Conservation (phyloP, 2,797 vertebrate genomes). For the Melanotaenia parkinsoni region DNA sequence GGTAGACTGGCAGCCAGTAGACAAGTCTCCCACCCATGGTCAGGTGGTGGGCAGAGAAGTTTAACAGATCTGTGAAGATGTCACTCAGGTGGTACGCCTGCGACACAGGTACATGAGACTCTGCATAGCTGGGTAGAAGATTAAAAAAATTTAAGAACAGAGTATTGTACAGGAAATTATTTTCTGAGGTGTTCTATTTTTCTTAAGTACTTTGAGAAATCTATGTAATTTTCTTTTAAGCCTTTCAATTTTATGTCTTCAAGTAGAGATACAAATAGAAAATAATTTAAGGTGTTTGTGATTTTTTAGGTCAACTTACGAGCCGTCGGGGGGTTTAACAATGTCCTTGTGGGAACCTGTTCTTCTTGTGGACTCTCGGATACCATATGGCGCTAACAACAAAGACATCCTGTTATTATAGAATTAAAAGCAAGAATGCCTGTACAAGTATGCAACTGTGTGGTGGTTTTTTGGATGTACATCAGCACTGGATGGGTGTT, state of each 20-base stretch:
- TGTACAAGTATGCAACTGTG: neutral
- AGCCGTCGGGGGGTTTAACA: slow-evolving; percentile 84
- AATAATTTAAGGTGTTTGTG: neutral
- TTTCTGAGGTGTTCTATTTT: neutral
- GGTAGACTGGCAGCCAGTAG: slow-evolving; percentile 96
- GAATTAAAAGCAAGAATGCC: neutral
- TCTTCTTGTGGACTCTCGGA: slow-evolving; percentile 95
- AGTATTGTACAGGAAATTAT: neutral
- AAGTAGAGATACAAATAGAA: neutral
- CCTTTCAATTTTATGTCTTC: neutral
- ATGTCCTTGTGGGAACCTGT: slow-evolving; percentile 91
- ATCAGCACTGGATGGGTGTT: neutral
- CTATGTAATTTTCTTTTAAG: neutral
- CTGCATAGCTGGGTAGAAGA: slow-evolving; percentile 78
- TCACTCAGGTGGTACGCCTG: slow-evolving; percentile 94
- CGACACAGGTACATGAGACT: slow-evolving; percentile 91
- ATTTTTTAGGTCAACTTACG: slow-evolving; percentile 78
- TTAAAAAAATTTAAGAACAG: neutral
- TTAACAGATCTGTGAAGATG: slow-evolving; percentile 95
- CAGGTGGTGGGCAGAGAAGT: slow-evolving; percentile 90
- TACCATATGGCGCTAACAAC: slow-evolving; percentile 92
- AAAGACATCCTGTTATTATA: neutral
- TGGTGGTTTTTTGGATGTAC: neutral
- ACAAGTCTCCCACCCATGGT: slow-evolving; percentile 92
- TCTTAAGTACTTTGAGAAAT: neutral